Percentiles rank a stretch among this genome's conserved stretches.
Conservation (phyloP, 2,888 invertebrate genomes). For the Heliconius aoede region DNA sequence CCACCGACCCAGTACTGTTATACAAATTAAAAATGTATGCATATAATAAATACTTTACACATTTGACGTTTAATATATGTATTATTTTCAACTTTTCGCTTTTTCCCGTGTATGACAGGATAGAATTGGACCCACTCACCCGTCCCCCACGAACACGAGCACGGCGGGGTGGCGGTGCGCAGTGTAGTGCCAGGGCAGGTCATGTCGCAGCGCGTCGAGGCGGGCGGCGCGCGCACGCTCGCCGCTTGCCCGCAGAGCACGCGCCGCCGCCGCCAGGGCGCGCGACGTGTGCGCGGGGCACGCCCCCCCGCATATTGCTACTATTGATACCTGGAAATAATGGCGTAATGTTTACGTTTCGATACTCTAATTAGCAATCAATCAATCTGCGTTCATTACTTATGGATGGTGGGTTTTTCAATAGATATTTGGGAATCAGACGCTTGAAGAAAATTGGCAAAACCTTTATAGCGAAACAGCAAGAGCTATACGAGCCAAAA, state of each 20-base stretch:
- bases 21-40: constrained; percentile 5
- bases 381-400: too few species aligned
- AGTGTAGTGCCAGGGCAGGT: constrained; percentile 93
- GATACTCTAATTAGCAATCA: too few species aligned
- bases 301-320: constrained; percentile 90
- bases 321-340: constrained; percentile 84
- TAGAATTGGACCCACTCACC: constrained; percentile 80
- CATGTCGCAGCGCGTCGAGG: constrained; percentile 92
- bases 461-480: too few species aligned
- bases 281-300: constrained; percentile 89
- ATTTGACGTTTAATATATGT: not conserved
- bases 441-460: too few species aligned
- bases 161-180: constrained; percentile 91
- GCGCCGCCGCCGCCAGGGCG: constrained; percentile 86
- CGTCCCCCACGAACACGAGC: constrained; percentile 89
- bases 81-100: too few species aligned
- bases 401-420: too few species aligned
- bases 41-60: not conserved
- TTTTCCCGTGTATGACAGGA: not conserved
- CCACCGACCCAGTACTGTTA: constrained; percentile 81
- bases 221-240: constrained; percentile 79
- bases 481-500: too few species aligned
- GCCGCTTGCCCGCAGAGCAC: constrained; percentile 80
- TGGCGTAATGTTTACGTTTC: not conserved
- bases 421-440: too few species aligned